Conservation (phyloP, 2,113 vertebrate species). For the Cyanoderma ruficeps region DNA sequence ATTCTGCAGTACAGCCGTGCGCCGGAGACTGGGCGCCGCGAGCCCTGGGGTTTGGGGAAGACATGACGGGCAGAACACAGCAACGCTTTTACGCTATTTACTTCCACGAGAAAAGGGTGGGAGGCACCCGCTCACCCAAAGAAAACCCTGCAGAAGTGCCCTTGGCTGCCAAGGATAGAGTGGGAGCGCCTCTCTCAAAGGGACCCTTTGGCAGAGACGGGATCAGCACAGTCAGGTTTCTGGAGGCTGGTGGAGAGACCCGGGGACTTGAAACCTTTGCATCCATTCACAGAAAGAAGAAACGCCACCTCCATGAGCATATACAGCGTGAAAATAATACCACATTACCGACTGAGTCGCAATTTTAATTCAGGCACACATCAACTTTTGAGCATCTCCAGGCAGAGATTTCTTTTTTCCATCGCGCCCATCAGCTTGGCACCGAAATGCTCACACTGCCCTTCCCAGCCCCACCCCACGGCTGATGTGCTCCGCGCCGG, state of each 20-base stretch:
- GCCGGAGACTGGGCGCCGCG: neutral
- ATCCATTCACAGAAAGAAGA: neutral
- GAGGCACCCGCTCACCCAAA: neutral
- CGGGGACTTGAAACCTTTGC: neutral
- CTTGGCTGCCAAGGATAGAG: neutral
- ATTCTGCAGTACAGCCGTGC: neutral
- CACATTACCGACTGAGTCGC: neutral
- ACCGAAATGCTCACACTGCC: neutral
- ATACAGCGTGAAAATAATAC: neutral
- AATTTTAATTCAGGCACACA: neutral
- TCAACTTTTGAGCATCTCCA: neutral
- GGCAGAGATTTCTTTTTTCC: neutral
- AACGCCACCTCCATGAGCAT: neutral
- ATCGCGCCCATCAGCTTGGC: neutral
- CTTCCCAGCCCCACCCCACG: constrained; percentile 45
- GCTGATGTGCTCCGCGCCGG: neutral
- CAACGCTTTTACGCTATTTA: neutral
- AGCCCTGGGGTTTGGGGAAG: neutral
- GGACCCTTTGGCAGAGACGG: neutral
- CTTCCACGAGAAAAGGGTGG: neutral
- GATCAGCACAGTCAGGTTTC: neutral
- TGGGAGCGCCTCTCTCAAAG: neutral
- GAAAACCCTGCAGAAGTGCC: neutral
- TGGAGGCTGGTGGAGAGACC: neutral
- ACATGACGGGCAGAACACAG: neutral